These are phyloP conservation scores for Megaptera novaeangliae DNA, from an alignment of 2,113 vertebrate species.

Conservation along the genomic window DNA sequence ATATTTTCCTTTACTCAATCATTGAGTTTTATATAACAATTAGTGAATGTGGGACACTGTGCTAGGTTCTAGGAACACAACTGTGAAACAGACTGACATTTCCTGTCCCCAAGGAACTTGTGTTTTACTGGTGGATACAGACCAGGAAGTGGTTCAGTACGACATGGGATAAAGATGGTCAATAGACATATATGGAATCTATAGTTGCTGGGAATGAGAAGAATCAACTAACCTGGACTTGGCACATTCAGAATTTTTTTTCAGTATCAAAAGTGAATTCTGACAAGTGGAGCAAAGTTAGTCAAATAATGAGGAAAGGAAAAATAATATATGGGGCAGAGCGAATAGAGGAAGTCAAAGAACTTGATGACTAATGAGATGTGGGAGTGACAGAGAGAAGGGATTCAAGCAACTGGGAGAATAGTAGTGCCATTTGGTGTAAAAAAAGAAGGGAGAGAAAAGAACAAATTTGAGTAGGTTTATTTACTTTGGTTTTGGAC, in stretches of 20 bases:
- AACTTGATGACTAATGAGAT: background rate
- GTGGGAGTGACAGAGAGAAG: background rate
- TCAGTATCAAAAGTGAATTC: background rate
- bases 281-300: background rate
- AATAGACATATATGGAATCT: background rate
- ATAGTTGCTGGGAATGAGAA: background rate
- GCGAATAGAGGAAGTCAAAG: background rate
- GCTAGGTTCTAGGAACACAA: background rate
- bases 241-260: background rate
- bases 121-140: background rate
- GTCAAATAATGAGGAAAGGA: background rate
- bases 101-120: background rate
- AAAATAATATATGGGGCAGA: background rate
- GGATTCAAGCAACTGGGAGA: background rate
- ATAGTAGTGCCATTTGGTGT: background rate
- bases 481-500: background rate
- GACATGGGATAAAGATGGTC: background rate
- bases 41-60: background rate
- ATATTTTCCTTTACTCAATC: background rate
- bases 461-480: background rate
- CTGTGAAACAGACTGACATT: background rate
- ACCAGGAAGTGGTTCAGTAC: background rate
- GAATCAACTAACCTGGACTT: background rate
- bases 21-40: background rate
- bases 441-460: background rate